Conservation (phyloP, 2,888 invertebrate genomes). For the Apotomis turbidana region DNA sequence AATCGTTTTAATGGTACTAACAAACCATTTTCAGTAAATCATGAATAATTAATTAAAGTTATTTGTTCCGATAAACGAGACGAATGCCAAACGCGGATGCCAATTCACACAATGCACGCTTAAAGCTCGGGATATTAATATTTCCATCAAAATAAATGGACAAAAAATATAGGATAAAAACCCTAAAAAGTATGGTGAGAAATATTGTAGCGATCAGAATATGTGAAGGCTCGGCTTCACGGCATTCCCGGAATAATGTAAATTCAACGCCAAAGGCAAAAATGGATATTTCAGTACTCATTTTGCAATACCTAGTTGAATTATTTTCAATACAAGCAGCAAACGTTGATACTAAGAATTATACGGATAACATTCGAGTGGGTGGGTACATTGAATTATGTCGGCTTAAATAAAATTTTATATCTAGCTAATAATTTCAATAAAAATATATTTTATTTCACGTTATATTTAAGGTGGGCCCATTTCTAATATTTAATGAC, state of each 20-base stretch:
- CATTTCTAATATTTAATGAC: conserved; percentile 35
- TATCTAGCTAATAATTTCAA: conserved; percentile 37
- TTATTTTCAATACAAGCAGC: neutral
- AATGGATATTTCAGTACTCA: too few relatives aligned
- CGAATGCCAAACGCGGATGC: neutral
- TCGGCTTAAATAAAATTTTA: conserved; percentile 16
- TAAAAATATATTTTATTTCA: conserved; percentile 36
- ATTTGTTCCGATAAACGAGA: neutral
- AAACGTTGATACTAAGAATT: neutral
- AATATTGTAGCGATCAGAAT: too few relatives aligned
- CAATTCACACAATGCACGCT: conserved; percentile 8
- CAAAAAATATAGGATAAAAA: too few relatives aligned
- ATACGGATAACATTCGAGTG: conserved; percentile 8
- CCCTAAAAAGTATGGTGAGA: too few relatives aligned
- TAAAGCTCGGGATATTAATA: neutral
- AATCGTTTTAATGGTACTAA: too few relatives aligned
- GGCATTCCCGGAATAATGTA: too few relatives aligned
- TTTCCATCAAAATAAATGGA: neutral
- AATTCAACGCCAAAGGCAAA: too few relatives aligned
- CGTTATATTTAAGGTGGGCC: conserved; percentile 40
- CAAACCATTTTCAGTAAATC: neutral
- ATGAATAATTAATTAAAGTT: neutral
- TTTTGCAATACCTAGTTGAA: neutral
- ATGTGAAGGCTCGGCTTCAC: too few relatives aligned
- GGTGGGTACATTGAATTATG: neutral